Percentiles rank a stretch among this genome's conserved stretches.
Evolutionary conservation across 1,140 invertebrate species (phyloP).

Genomic region (Magallana gigas): DNA sequence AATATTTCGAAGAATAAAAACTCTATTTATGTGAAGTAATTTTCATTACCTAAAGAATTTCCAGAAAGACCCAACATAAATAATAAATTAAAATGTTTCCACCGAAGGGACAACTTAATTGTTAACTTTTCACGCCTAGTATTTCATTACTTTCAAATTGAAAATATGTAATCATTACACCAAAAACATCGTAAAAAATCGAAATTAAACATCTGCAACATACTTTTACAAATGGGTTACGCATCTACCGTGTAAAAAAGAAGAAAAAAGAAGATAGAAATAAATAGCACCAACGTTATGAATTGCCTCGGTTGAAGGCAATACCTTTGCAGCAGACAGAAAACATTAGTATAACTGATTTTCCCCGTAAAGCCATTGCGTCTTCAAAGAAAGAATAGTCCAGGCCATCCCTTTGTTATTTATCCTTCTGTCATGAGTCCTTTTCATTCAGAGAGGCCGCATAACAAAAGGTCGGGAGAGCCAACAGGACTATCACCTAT

Average conservation of each 20-base stretch:
- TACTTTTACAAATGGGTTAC: not conserved
- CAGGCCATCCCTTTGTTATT: not conserved
- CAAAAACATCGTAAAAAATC: not conserved
- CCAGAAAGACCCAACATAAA: not conserved
- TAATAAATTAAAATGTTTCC: not conserved
- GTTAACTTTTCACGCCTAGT: not conserved
- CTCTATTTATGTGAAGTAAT: not conserved
- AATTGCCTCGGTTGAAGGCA: not conserved
- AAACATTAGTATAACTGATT: slow-evolving; percentile 23
- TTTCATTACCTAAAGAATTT: not conserved
- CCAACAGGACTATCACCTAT: not conserved
- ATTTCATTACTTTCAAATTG: not conserved
- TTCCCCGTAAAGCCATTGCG: not conserved
- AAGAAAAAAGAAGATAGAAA: not conserved
- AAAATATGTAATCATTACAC: slow-evolving; percentile 6
- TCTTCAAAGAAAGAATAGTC: not conserved
- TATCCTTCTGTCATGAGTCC: not conserved
- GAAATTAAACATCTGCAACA: slow-evolving; percentile 3
- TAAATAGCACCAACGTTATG: not conserved
- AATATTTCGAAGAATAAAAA: not conserved
- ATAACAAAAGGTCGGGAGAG: not conserved
- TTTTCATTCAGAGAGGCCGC: not conserved
- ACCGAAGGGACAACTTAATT: not conserved
- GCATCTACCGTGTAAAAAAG: not conserved
- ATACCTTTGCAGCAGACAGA: not conserved